A percentile compares a stretch with the other conserved stretches of the same genome.
Evolutionary conservation across 2,888 invertebrate species (phyloP).

Genomic region (Plebejus anna): DNA sequence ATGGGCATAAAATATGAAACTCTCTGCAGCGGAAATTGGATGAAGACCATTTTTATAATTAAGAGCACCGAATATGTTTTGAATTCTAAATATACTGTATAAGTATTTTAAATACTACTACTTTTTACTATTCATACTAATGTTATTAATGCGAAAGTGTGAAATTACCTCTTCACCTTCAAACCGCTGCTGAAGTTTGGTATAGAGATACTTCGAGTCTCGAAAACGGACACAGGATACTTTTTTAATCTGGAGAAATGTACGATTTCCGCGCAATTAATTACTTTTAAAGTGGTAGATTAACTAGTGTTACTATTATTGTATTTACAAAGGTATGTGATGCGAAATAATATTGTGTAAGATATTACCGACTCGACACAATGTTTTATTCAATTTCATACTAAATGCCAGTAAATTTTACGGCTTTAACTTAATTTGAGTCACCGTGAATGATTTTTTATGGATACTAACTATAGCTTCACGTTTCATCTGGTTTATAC

Average conservation of each 20-base stretch:
- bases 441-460: constrained; percentile 31
- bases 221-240: no score
- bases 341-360: neutral
- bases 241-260: no score
- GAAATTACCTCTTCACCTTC: no score
- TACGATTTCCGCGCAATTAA: no score
- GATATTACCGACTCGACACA: neutral
- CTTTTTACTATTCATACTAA: no score
- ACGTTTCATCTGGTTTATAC: constrained; percentile 34
- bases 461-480: constrained; percentile 33
- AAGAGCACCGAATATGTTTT: neutral
- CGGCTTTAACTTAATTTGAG: constrained; percentile 31
- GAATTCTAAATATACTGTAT: neutral
- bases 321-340: neutral
- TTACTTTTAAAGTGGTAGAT: no score
- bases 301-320: no score
- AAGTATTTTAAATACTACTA: neutral
- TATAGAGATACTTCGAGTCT: no score
- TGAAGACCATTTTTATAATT: neutral
- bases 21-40: constrained; percentile 13
- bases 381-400: neutral
- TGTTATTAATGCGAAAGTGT: no score
- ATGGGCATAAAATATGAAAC: constrained; percentile 14
- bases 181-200: no score
- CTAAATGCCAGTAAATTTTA: constrained; percentile 29